Percentiles rank a stretch among this genome's conserved stretches.
Evolutionary conservation across 2,888 invertebrate genomes (phyloP).

Genomic region (Beris chalybata): DNA sequence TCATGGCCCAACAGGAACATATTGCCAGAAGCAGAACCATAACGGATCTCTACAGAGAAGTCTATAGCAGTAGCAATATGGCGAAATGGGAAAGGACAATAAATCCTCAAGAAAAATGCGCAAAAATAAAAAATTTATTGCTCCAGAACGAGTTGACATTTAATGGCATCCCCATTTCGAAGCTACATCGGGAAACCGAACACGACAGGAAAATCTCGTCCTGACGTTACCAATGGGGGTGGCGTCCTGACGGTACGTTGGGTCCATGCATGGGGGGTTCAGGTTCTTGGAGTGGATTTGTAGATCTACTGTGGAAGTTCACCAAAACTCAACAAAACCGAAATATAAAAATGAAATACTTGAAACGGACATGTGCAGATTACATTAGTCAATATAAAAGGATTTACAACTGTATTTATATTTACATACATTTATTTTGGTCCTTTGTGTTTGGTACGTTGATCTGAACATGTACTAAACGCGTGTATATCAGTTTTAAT

Average conservation of each 20-base stretch:
- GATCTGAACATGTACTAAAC: too few relatives aligned
- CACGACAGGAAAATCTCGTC: slow-evolving; percentile 27
- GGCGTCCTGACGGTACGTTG: not conserved
- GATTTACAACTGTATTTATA: too few relatives aligned
- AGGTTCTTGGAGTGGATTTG: too few relatives aligned
- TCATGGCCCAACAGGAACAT: slow-evolving; percentile 17
- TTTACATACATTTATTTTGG: too few relatives aligned
- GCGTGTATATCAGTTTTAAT: too few relatives aligned
- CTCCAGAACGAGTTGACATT: slow-evolving; percentile 33
- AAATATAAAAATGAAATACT: too few relatives aligned
- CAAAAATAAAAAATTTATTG: slow-evolving; percentile 36
- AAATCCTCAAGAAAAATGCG: slow-evolving; percentile 34
- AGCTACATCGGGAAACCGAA: slow-evolving; percentile 12
- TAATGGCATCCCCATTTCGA: slow-evolving; percentile 25
- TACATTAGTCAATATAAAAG: too few relatives aligned
- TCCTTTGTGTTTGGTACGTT: too few relatives aligned
- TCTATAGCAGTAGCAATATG: slow-evolving; percentile 11
- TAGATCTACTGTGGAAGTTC: too few relatives aligned
- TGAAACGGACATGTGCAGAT: too few relatives aligned
- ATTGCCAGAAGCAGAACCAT: not conserved
- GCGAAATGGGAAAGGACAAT: slow-evolving; percentile 31
- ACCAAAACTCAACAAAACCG: too few relatives aligned
- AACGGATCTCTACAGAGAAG: not conserved
- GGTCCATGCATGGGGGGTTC: too few relatives aligned
- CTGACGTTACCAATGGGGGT: not conserved